A percentile compares a stretch with the other conserved stretches of the same genome.
Conservation (phyloP, 2,113 vertebrate species). For the Mystacornis crossleyi region DNA sequence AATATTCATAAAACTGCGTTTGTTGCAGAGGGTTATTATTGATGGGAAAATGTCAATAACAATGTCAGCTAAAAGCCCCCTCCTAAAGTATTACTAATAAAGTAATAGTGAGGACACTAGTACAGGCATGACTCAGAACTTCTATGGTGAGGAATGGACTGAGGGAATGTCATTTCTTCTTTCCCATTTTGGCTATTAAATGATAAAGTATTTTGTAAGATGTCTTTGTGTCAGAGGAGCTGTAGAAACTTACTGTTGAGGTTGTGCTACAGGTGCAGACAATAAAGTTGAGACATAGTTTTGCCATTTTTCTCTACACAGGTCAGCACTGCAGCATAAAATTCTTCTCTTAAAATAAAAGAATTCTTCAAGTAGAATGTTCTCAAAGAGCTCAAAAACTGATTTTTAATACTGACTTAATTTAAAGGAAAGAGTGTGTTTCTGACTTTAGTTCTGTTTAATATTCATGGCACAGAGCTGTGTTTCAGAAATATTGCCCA, state of each 20-base stretch:
- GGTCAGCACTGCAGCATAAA: constrained; percentile 5
- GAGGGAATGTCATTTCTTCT: background rate
- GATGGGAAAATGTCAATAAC: background rate
- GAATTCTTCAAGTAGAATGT: constrained; percentile 1
- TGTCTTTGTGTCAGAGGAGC: background rate
- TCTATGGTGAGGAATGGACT: background rate
- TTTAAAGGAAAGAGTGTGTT: background rate
- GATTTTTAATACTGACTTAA: background rate
- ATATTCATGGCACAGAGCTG: background rate
- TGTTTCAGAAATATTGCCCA: background rate
- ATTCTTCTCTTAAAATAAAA: constrained; percentile 46
- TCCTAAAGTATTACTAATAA: background rate
- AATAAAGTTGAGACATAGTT: background rate
- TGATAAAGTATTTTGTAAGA: background rate
- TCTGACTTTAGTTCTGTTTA: background rate
- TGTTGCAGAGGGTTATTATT: too few species aligned
- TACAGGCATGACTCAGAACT: background rate
- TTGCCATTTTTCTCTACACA: constrained; percentile 24
- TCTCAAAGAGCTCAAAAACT: constrained; percentile 7
- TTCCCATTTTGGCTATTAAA: constrained; percentile 35
- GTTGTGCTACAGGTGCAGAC: constrained; percentile 15
- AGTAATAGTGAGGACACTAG: background rate
- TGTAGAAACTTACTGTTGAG: constrained; percentile 37
- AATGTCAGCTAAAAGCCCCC: background rate
- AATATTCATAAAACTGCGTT: background rate